Conservation (phyloP, 2,888 invertebrate genomes). For the Nycteola revayana region DNA sequence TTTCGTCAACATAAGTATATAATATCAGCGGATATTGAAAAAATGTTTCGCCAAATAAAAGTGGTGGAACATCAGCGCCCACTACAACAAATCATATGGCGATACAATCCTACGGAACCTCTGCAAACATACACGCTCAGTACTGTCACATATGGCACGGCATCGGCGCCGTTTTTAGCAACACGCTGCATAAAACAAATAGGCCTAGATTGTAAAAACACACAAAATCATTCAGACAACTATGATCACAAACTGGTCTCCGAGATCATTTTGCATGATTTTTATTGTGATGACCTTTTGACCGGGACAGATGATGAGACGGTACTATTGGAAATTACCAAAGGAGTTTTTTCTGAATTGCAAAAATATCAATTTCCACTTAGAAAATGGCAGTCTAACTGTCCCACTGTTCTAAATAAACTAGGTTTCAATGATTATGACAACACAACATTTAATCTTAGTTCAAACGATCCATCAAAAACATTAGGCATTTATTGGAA, state of each 20-base stretch:
- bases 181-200: conserved; percentile 1
- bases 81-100: conserved; percentile 1
- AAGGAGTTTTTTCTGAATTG: neutral
- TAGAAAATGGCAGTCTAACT: neutral
- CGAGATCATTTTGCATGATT: conserved; percentile 1
- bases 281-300: conserved; percentile 2
- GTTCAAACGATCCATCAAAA: conserved; percentile 1
- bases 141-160: neutral
- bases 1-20: conserved; percentile 1
- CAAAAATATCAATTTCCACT: neutral
- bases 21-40: no score
- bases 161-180: conserved; percentile 2
- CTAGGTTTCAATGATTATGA: no score
- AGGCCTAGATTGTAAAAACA: no score
- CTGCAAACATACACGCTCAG: neutral
- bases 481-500: conserved; percentile 1
- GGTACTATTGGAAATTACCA: neutral
- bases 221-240: neutral
- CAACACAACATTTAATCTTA: neutral
- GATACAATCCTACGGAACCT: conserved; percentile 1
- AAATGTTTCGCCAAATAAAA: conserved; percentile 1
- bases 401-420: neutral
- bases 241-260: conserved; percentile 1
- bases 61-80: neutral
- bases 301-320: neutral